Evolutionary conservation across 2,797 vertebrate species (phyloP).

Genomic region (Numenius phaeopus): DNA sequence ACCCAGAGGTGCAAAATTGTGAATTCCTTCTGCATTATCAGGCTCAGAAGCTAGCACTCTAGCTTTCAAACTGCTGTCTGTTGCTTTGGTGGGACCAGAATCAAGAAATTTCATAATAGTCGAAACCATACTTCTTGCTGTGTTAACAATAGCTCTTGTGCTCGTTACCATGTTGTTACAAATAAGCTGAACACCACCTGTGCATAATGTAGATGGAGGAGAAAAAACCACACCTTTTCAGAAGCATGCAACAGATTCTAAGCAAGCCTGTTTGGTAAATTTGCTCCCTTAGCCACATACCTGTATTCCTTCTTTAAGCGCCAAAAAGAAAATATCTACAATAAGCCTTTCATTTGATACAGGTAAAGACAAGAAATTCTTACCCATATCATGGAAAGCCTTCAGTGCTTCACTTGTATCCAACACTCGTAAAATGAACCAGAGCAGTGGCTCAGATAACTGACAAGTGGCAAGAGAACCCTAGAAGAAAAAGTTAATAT

Average conservation of each 20-base stretch:
- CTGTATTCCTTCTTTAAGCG: neutral
- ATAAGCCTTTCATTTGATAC: neutral
- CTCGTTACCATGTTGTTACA: conserved; percentile 99
- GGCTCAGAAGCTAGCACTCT: conserved; percentile 96
- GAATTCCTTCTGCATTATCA: conserved; percentile 97
- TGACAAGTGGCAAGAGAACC: conserved; percentile 98
- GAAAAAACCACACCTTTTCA: neutral
- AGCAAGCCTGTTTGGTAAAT: neutral
- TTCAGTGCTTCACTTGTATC: conserved; percentile 98
- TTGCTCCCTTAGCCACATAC: neutral
- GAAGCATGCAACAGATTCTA: neutral
- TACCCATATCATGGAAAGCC: conserved; percentile 99
- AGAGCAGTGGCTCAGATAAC: conserved; percentile 96
- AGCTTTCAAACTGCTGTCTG: conserved; percentile 94
- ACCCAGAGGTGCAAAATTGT: conserved; percentile 98
- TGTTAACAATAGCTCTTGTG: conserved; percentile 99
- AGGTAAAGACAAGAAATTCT: neutral
- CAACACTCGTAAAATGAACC: conserved; percentile 97
- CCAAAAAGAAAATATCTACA: neutral
- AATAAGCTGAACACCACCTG: conserved; percentile 97
- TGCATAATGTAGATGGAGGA: neutral
- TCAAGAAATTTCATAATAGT: conserved; percentile 99
- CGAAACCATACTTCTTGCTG: conserved; percentile 99
- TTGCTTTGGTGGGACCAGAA: conserved; percentile 92
- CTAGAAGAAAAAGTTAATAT: conserved; percentile 74